Percentiles rank a stretch among this genome's conserved stretches.
These are phyloP conservation scores for Myocastor coypus DNA, from an alignment of 2,113 vertebrate species.

Conservation along the genomic window DNA sequence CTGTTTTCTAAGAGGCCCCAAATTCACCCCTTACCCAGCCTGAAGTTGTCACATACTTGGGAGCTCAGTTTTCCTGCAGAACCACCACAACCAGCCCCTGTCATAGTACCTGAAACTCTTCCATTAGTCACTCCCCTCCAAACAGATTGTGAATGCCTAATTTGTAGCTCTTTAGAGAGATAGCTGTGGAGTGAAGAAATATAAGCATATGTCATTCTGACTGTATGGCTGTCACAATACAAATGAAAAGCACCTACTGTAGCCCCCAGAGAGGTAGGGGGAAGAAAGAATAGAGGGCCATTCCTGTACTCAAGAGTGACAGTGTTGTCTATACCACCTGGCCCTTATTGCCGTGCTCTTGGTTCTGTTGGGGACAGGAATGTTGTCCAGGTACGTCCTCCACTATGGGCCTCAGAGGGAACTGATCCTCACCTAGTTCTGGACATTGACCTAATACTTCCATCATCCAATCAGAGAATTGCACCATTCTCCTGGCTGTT, in stretches of 20 bases:
- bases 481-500: background rate
- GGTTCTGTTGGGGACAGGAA: background rate
- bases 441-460: background rate
- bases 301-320: background rate
- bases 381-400: background rate
- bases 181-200: background rate
- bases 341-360: rapidly evolving
- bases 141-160: background rate
- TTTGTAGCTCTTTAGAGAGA: background rate
- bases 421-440: no score
- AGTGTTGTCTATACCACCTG: rapidly evolving
- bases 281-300: no score
- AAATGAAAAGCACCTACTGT: background rate
- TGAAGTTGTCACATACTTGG: background rate
- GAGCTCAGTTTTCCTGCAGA: background rate
- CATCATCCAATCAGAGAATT: background rate
- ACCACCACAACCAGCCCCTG: background rate
- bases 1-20: background rate
- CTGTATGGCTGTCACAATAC: background rate
- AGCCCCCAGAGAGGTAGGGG: background rate
- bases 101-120: background rate
- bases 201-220: background rate
- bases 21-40: background rate
- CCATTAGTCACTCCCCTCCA: background rate
- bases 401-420: background rate